A percentile compares a stretch with the other conserved stretches of the same genome.
Conservation (phyloP, 1,140 invertebrate genomes). For the Sesamia nonagrioides region DNA sequence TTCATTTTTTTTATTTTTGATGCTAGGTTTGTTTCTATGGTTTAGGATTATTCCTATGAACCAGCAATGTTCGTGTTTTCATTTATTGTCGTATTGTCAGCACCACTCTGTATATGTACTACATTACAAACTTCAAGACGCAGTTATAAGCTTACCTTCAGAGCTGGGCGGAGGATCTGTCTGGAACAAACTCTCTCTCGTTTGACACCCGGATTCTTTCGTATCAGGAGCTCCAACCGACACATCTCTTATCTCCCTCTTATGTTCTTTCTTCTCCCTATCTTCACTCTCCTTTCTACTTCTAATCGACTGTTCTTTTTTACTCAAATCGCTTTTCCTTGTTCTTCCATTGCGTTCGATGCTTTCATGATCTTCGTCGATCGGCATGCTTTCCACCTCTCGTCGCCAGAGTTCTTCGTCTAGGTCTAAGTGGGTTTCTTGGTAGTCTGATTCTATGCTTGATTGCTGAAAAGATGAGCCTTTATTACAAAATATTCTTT, state of each 20-base stretch:
- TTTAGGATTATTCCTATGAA: no score
- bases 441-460: constrained; percentile 81
- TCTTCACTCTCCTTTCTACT: constrained; percentile 70
- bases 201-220: constrained; percentile 93
- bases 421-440: constrained; percentile 79
- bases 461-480: constrained; percentile 61
- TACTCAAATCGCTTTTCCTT: constrained; percentile 75
- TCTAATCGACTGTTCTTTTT: constrained; percentile 77
- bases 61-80: no score
- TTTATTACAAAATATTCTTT: neutral
- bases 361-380: constrained; percentile 72
- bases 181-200: constrained; percentile 92
- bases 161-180: constrained; percentile 77
- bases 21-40: no score
- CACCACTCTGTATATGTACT: no score
- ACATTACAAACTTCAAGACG: no score
- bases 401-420: constrained; percentile 85
- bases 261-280: constrained; percentile 57
- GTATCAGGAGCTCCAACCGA: constrained; percentile 89
- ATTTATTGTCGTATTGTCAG: no score
- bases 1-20: no score
- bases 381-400: constrained; percentile 75
- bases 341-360: constrained; percentile 78
- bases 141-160: constrained; percentile 67
- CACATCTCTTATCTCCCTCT: constrained; percentile 77